These are phyloP conservation scores for Ganaspis sp. DNA, from an alignment of 1,140 invertebrate species.

Conservation along the genomic window DNA sequence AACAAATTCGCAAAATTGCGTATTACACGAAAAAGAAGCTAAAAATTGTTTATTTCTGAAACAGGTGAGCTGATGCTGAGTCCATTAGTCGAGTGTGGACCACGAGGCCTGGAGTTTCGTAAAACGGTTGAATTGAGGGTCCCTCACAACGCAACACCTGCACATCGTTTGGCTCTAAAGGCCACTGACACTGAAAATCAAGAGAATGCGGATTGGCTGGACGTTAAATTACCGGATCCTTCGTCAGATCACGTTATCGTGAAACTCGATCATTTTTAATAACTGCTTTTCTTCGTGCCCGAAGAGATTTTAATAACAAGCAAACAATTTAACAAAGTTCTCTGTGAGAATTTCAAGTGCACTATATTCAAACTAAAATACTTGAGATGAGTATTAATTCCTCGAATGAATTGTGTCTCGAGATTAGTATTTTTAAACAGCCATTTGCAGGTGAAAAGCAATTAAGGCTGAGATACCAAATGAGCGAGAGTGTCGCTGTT, in stretches of 20 bases:
- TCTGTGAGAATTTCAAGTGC: conserved; percentile 29
- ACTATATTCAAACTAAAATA: conserved; percentile 29
- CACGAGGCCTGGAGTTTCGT: conserved; percentile 91
- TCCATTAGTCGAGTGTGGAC: conserved; percentile 96
- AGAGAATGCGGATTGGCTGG: conserved; percentile 80
- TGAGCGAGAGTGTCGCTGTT: conserved; percentile 37
- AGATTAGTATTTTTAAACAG: background rate
- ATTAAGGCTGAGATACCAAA: conserved; percentile 50
- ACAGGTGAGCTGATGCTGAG: conserved; percentile 94
- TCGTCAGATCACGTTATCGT: conserved; percentile 91
- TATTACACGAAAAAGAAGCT: too few species aligned
- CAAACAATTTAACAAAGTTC: background rate
- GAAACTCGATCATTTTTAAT: conserved; percentile 93
- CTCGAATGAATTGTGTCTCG: conserved; percentile 26
- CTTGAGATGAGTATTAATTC: conserved; percentile 23
- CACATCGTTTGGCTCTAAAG: conserved; percentile 84
- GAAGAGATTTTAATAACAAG: conserved; percentile 1
- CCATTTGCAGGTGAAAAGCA: conserved; percentile 32
- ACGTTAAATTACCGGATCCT: conserved; percentile 86
- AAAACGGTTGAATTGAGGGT: conserved; percentile 91
- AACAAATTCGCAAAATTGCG: background rate
- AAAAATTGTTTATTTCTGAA: conserved; percentile 53
- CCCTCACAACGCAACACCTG: conserved; percentile 84
- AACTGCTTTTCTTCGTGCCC: conserved; percentile 2
- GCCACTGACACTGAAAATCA: conserved; percentile 85